Base-by-base conservation (phyloP, 2,797 vertebrate species). In the Hippopotamyrus pictus region DNA sequence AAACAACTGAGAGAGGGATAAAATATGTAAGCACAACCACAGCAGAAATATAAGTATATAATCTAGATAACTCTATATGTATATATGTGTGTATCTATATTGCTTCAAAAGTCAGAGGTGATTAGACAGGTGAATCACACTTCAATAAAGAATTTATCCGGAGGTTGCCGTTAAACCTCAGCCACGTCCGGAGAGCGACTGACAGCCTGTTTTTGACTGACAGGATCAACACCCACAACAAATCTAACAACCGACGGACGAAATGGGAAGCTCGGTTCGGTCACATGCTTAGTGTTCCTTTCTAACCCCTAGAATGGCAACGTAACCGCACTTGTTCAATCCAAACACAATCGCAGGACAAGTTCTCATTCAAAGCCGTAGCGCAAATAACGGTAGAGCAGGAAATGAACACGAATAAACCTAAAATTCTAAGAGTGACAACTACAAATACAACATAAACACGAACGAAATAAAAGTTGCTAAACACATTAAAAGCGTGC, bases 11-110 rank as follows among this genome's bases (percentile, higher is more conserved):
- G 50, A 79, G 22, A 84, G 79, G 76, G 76, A 89, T 54, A 44
- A 89, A 89, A 88, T 89, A 84, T 89, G 44, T 84, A 83, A 83
- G 88, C 82, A 85, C 82, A 89, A 46, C 88, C 54, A 85, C 88
- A 86, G 53, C 57, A 89, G 79, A 82, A 82, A 88, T 82, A 88
- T 79, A 84, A 25, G 44, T 84, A 62, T 84, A 54, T 82, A 59
- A 86, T 48, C 41, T 84, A 84, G n/a, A 84, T 51, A 84, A 12
- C n/a, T 84, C 82, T 84, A 84, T 84, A 84, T 79, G 73, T 79
- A 41, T 79, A 79, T 79, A 46, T 79, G 73, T 79, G 73, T 79
- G 37, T 37, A 79, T 89, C 76, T 82, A 89, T 89, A 89, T 89
- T 89, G 88, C 88, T 89, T 89, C 84, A 76, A 86, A 86, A 46